These are phyloP conservation scores for Noctua pronuba DNA, from an alignment of 2,888 invertebrate species.

Conservation along the genomic window DNA sequence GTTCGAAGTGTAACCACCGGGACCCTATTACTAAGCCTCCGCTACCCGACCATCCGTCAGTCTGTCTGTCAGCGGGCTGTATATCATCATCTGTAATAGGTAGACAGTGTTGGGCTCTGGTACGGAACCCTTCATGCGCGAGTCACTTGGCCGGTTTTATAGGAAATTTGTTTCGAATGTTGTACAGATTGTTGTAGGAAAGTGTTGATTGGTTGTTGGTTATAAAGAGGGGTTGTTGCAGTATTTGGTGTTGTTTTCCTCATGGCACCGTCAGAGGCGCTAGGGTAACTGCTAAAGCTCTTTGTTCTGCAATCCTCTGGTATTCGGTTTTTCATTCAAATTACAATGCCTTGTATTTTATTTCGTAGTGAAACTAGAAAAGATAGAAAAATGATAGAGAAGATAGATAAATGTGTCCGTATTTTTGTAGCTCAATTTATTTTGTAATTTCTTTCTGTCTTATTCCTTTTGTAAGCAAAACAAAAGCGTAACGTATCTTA, in stretches of 20 bases:
- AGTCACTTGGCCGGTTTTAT: neutral
- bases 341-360: neutral
- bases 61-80: too few relatives aligned
- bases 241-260: conserved; percentile 24
- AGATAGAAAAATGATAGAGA: too few relatives aligned
- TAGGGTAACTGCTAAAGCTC: neutral
- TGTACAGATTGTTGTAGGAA: neutral
- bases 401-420: too few relatives aligned
- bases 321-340: neutral
- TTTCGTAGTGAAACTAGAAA: too few relatives aligned
- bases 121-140: too few relatives aligned
- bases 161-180: neutral
- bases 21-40: too few relatives aligned
- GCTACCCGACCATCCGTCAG: too few relatives aligned
- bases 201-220: neutral
- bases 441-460: neutral
- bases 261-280: neutral
- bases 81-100: too few relatives aligned
- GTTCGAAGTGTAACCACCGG: too few relatives aligned
- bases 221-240: neutral
- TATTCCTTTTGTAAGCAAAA: neutral
- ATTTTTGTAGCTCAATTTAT: neutral
- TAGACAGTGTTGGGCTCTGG: too few relatives aligned
- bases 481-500: neutral
- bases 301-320: conserved; percentile 5